Base-by-base conservation (phyloP, 2,113 vertebrate species). In the Oryzias javanicus region DNA sequence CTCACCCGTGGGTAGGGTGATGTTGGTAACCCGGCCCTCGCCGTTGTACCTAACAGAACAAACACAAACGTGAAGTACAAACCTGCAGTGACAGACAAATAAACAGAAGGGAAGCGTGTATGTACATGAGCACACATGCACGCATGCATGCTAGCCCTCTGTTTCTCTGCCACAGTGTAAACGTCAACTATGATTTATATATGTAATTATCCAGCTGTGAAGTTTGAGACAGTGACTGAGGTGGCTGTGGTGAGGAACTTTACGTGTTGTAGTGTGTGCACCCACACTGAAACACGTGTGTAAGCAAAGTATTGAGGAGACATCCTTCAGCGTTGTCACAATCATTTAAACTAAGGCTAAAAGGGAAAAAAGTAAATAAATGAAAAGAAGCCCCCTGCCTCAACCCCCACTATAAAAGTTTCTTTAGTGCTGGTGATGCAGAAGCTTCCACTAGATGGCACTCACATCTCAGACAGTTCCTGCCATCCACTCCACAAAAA, bases 1-100 rank as follows among this genome's bases (percentile, higher is more conserved):
- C 60, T 97, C 95, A 16, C 95, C 96, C 0, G 96, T 98, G 0
- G 96, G 96, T 78, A 95, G 93, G 22, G 96, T 98, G 42, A 92
- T 93, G 17, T 98, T 98, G 88, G 94, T 96, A 79, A 97, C 89
- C 27, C 96, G 95, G 50, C 96, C 96, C 58, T 97, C 93, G 0
- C 88, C 83, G 82, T 96, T 95, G 77, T 98, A 98, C 83, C 96
- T 98, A 85, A 40, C 79, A 85, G 24, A 61, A 64, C 5, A 67
- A 62, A 59, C 62, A 70, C 5, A 62, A 16, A 53, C 42, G 5
- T 41, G 50, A 58, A 58, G 24, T 10, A 19, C 18, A 63, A 45
- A 19, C 12, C 12, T 24, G 52, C 66, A 64, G 24, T 56, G 29
- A 67, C 53, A 15, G 1, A 4, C 27, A 65, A 62, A 67, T 57